A percentile compares a stretch with the other conserved stretches of the same genome.
Conservation (phyloP, 2,797 vertebrate genomes). For the Sternarchorhynchus goeldii region DNA sequence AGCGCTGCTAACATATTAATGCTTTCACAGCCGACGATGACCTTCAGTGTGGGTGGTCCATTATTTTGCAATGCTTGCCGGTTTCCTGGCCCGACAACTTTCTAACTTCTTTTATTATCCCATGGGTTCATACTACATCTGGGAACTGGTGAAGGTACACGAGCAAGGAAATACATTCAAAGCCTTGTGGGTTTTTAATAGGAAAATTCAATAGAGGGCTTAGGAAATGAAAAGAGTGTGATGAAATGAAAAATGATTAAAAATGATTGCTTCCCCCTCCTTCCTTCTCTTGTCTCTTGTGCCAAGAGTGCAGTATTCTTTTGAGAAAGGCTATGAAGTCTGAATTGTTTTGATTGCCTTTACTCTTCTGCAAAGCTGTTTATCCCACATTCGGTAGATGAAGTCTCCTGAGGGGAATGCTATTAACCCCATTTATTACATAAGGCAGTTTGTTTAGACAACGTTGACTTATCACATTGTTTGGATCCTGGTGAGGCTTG, state of each 20-base stretch:
- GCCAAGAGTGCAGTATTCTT: conserved; percentile 16
- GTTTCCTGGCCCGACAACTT: neutral
- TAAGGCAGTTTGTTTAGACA: conserved; percentile 2
- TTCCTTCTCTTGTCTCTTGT: neutral
- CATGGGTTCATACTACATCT: neutral
- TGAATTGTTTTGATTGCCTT: conserved; percentile 17
- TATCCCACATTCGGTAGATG: conserved; percentile 15
- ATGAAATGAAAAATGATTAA: conserved; percentile 26
- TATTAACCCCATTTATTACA: conserved; percentile 15
- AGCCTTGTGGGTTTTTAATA: conserved; percentile 25
- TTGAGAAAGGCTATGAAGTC: conserved; percentile 12
- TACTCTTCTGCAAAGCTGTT: conserved; percentile 4
- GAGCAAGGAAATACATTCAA: conserved; percentile 9
- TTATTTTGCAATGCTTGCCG: neutral
- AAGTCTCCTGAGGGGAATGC: conserved; percentile 19
- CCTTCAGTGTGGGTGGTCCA: conserved; percentile 1
- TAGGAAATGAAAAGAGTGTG: conserved; percentile 18
- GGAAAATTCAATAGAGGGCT: conserved; percentile 26
- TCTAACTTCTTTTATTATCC: conserved; percentile 19
- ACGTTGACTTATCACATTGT: neutral
- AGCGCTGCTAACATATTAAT: conserved; percentile 6
- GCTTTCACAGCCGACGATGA: neutral
- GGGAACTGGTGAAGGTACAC: neutral
- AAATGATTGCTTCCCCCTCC: conserved; percentile 7
- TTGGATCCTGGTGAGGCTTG: neutral